Percentiles rank a stretch among this genome's conserved stretches.
These are phyloP conservation scores for Apantesis nais DNA, from an alignment of 2,888 invertebrate species.

Conservation along the genomic window DNA sequence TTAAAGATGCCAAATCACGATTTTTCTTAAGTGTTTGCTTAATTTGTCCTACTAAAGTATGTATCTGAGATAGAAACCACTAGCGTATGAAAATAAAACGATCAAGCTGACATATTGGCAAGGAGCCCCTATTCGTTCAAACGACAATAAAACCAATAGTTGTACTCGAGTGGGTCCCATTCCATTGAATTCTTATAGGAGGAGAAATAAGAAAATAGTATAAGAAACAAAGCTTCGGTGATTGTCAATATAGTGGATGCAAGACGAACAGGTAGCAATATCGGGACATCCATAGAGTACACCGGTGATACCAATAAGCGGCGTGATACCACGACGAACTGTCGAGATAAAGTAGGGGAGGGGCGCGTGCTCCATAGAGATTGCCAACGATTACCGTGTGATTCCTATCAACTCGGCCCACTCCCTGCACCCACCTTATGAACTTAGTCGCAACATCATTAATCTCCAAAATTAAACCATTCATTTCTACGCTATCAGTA, in stretches of 20 bases:
- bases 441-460: conserved; percentile 37
- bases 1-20: conserved; percentile 38
- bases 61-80: conserved; percentile 50
- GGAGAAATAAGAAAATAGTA: conserved; percentile 66
- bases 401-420: conserved; percentile 48
- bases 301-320: conserved; percentile 68
- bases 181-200: conserved; percentile 62
- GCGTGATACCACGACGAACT: conserved; percentile 55
- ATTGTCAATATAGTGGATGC: conserved; percentile 67
- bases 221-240: conserved; percentile 57
- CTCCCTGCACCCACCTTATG: conserved; percentile 28
- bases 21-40: conserved; percentile 39
- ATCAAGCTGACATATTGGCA: conserved; percentile 57
- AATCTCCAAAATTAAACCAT: conserved; percentile 42
- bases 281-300: conserved; percentile 61
- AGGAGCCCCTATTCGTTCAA: conserved; percentile 50
- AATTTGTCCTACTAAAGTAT: conserved; percentile 40
- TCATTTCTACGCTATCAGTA: conserved; percentile 25
- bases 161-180: conserved; percentile 56
- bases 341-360: conserved; percentile 55
- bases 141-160: conserved; percentile 65
- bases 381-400: conserved; percentile 66
- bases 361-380: conserved; percentile 64
- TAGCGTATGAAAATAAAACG: conserved; percentile 57
- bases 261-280: conserved; percentile 78